Percentiles rank a stretch among this genome's conserved stretches.
Conservation (phyloP, 2,888 invertebrate species). For the Cataglyphis altisquamis region DNA sequence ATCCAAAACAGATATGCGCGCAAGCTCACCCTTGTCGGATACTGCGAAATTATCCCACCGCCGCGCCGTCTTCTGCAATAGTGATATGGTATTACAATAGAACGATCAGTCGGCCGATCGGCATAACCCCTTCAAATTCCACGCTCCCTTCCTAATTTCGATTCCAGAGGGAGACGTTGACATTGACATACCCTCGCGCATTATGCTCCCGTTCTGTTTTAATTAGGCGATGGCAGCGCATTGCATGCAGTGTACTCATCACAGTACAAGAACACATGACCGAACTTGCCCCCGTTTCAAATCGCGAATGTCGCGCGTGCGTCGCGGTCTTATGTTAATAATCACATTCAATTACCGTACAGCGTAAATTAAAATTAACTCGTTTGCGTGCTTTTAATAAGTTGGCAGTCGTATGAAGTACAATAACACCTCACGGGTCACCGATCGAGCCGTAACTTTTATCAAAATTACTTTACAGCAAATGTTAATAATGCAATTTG, state of each 20-base stretch:
- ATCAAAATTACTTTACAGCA: conserved; percentile 17
- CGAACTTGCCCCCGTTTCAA: conserved; percentile 41
- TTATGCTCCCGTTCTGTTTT: conserved; percentile 69
- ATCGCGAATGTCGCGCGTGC: conserved; percentile 32
- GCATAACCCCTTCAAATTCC: conserved; percentile 74
- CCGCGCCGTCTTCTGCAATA: conserved; percentile 23
- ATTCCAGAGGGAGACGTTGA: conserved; percentile 67
- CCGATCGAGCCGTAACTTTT: background rate
- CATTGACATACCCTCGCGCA: conserved; percentile 73
- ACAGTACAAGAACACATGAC: conserved; percentile 51
- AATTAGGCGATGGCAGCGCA: conserved; percentile 64
- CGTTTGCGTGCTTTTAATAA: conserved; percentile 17
- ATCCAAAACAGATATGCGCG: conserved; percentile 64
- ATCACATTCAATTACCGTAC: conserved; percentile 24
- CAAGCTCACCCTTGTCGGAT: conserved; percentile 49
- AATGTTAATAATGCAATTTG: conserved; percentile 35
- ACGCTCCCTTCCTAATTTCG: conserved; percentile 70
- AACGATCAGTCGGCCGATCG: conserved; percentile 69
- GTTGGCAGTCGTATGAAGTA: background rate
- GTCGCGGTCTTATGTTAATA: conserved; percentile 34
- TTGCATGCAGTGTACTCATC: conserved; percentile 65
- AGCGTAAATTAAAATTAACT: conserved; percentile 34
- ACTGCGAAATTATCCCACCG: conserved; percentile 61
- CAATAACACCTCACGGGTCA: background rate
- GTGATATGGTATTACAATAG: conserved; percentile 61